A percentile compares a stretch with the other conserved stretches of the same genome.
phyloP scores from a whole-genome alignment of 2,888 invertebrate species.

The Hirtodrosophila trivittata region DNA sequence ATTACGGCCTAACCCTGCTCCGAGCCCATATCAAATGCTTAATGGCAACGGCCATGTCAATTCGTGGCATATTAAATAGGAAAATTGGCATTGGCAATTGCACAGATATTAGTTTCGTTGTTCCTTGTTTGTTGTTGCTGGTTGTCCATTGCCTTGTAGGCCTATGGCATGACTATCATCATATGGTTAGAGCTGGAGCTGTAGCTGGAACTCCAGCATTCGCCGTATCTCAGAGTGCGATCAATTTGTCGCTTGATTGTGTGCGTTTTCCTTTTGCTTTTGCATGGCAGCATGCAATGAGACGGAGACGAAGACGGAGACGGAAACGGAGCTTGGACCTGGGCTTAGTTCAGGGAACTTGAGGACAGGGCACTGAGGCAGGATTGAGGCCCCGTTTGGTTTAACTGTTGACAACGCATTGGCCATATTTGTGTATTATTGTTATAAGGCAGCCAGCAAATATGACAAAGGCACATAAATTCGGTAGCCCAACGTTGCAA shows the following conservation, averaged over 20 bases:
- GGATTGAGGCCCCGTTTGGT: conserved; percentile 17
- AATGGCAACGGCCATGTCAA: conserved; percentile 78
- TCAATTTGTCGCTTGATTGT: conserved; percentile 79
- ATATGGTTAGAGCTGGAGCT: conserved; percentile 18
- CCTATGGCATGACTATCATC: conserved; percentile 36
- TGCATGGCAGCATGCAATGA: conserved; percentile 50
- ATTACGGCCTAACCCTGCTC: conserved; percentile 12
- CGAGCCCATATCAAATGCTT: conserved; percentile 67
- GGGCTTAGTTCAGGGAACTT: conserved; percentile 25
- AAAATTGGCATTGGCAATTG: conserved; percentile 78
- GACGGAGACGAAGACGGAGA: conserved; percentile 1
- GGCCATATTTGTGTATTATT: conserved; percentile 77
- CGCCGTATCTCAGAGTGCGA: conserved; percentile 66
- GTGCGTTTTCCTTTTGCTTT: conserved; percentile 55
- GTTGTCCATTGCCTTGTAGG: conserved; percentile 47
- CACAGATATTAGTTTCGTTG: conserved; percentile 72
- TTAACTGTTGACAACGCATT: conserved; percentile 71
- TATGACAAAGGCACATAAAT: conserved; percentile 78
- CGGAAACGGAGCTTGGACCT: conserved; percentile 20
- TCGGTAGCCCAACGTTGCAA: conserved; percentile 60
- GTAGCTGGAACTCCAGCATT: conserved; percentile 15
- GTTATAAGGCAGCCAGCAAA: conserved; percentile 68
- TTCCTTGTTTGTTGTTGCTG: neutral
- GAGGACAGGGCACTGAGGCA: conserved; percentile 15
- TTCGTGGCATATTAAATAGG: conserved; percentile 80